phyloP scores from a whole-genome alignment of 2,888 invertebrate species.

The Tetragonisca angustula region DNA sequence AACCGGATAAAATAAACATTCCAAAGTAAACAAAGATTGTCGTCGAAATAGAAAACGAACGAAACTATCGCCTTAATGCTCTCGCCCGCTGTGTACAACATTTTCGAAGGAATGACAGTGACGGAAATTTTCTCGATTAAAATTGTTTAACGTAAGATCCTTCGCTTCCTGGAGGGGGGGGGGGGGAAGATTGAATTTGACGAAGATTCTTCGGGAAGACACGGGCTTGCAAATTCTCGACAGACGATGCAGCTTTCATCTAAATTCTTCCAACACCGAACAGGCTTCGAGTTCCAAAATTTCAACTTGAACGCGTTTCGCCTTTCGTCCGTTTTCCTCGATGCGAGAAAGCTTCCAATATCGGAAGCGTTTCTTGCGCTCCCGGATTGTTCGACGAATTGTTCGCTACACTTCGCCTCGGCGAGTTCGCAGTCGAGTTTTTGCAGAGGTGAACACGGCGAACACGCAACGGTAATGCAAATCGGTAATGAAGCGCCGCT shows the following conservation, averaged over 20 bases:
- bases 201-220: background rate
- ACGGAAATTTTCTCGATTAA: background rate
- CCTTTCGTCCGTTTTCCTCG: background rate
- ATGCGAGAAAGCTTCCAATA: background rate
- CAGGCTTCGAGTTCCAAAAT: background rate
- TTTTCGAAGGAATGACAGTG: too few relatives aligned
- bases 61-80: background rate
- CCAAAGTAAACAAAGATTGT: background rate
- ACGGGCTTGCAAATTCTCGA: background rate
- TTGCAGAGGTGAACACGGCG: background rate
- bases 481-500: background rate
- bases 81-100: background rate
- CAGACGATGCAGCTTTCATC: background rate
- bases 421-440: background rate
- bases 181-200: background rate
- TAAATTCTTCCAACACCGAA: background rate
- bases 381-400: background rate
- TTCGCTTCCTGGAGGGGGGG: background rate
- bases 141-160: background rate
- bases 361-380: background rate
- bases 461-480: constrained; percentile 9
- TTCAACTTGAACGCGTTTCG: background rate
- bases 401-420: background rate
- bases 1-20: background rate
- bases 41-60: background rate